phyloP scores from a whole-genome alignment of 2,888 invertebrate species.

The Entomobrya proxima region DNA sequence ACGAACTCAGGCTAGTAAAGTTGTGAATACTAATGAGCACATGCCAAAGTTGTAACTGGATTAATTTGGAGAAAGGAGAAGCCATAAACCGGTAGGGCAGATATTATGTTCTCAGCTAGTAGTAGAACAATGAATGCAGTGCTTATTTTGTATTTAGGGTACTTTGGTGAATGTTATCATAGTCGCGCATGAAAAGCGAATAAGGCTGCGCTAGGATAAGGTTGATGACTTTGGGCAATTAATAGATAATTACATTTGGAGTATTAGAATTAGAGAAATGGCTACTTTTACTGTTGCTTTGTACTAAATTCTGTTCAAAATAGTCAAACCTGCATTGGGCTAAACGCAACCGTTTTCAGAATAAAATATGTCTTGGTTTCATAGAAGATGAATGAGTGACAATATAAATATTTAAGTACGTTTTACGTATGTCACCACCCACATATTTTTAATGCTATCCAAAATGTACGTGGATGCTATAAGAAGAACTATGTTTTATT shows the following conservation, averaged over 20 bases:
- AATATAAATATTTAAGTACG: too few species aligned
- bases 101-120: background rate
- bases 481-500: too few species aligned
- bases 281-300: background rate
- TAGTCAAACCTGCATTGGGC: too few species aligned
- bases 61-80: slow-evolving; percentile 34
- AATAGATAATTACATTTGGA: background rate
- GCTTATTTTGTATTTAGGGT: too few species aligned
- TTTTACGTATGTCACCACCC: too few species aligned
- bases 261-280: background rate
- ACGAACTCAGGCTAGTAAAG: background rate
- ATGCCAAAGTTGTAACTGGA: slow-evolving; percentile 8
- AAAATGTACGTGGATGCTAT: too few species aligned
- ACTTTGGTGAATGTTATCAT: background rate
- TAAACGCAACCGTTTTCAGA: too few species aligned
- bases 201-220: background rate
- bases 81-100: slow-evolving; percentile 21
- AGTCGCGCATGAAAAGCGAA: background rate
- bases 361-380: too few species aligned
- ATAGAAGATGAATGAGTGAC: too few species aligned
- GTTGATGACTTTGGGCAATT: slow-evolving; percentile 18
- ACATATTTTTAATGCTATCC: too few species aligned
- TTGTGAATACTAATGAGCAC: slow-evolving; percentile 13
- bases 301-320: too few species aligned
- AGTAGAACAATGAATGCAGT: too few species aligned